Evolutionary conservation across 2,888 invertebrate genomes (phyloP), one percentile per base, ranked within the genome.

Genomic region (Hymenopus coronatus): DNA sequence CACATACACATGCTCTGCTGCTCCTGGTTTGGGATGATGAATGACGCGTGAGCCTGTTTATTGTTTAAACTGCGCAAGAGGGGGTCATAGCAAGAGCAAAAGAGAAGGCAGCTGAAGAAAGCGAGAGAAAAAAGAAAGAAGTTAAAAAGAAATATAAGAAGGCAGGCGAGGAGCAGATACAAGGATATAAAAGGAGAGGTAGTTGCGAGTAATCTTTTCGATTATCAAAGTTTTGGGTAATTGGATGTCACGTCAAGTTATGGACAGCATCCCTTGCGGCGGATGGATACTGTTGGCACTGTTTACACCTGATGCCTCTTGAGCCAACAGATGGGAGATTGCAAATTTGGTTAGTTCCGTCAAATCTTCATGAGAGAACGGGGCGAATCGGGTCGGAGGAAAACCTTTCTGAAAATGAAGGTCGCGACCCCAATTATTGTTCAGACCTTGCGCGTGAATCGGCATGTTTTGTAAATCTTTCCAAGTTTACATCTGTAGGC

Each of bases 211-310:
- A 90, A 90, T 90, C 90, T 90, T 90, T 90, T 90, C 90, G 90
- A 90, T 90, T 89, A 90, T 90, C 90, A 90, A 90, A 89, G 46
- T 89, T 87, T 87, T 84, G 83, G 88, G 89, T 90, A 90, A 90
- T 90, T 90, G 90, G 90, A 89, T 90, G 90, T 90, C 90, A 90
- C 87, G 90, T 89, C 27, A 30, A 84, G 88, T 88, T 88, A 88
- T 33, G 84, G 88, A 84, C 88, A 88, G 88, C 88, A 88, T 15
- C 54, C 54, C 54, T 70, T 70, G 54, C 54, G 54, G 54, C 54
- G 54, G 54, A 70, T 70, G 54, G 54, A 70, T 70, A 70, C 54
- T 70, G 54, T 70, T 70, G 25, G 54, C 54, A 70, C 54, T 70
- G 54, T 70, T 70, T 70, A 70, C 54, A 70, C 54, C 54, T 70